phyloP scores from a whole-genome alignment of 2,113 vertebrate species.

The Gymnorhina tibicen region DNA sequence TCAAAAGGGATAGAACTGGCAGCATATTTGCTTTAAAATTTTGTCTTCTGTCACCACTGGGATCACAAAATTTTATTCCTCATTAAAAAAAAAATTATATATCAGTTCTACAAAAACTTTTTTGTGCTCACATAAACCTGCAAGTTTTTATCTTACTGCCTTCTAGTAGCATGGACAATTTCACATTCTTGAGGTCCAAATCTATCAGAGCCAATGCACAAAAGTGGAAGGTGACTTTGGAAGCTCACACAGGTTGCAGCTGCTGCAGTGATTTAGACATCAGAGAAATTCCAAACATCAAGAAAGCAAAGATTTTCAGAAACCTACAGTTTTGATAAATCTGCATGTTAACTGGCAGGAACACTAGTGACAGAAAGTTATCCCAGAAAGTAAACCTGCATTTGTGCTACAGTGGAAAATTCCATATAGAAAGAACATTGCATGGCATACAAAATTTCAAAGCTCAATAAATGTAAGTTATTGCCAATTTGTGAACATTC shows the following conservation, averaged over 20 bases:
- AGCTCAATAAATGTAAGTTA: background rate
- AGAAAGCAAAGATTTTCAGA: background rate
- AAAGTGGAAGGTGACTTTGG: background rate
- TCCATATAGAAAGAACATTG: background rate
- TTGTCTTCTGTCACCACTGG: background rate
- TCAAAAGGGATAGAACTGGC: conserved; percentile 12
- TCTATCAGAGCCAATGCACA: background rate
- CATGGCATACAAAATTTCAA: background rate
- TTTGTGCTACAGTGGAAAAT: background rate
- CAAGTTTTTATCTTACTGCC: background rate
- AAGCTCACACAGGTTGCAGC: background rate
- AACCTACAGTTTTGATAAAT: background rate
- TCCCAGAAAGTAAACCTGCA: background rate
- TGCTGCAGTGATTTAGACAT: background rate
- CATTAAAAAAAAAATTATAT: background rate
- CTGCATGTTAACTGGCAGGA: background rate
- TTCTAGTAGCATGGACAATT: background rate
- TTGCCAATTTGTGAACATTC: background rate
- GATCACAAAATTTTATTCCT: conserved; percentile 29
- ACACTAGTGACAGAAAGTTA: background rate
- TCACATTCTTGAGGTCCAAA: background rate
- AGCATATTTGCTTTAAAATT: conserved; percentile 27
- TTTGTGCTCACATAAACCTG: background rate
- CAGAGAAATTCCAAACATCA: background rate
- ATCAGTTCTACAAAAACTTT: background rate